phyloP scores from a whole-genome alignment of 1,140 invertebrate species.

The Diorhabda sublineata region DNA sequence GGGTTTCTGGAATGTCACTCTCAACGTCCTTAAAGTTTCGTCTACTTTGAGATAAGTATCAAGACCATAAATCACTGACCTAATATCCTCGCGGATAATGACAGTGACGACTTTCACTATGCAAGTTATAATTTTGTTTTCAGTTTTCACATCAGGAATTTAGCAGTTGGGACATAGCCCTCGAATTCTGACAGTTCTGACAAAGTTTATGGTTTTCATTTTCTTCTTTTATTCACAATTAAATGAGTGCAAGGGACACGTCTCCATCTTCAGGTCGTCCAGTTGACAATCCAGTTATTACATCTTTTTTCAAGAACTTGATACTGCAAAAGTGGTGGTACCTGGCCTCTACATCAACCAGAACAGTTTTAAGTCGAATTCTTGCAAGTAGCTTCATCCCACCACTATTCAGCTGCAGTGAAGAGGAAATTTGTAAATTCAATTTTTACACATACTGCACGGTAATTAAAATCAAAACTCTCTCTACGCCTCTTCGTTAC shows the following conservation, averaged over 20 bases:
- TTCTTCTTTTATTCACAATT: not conserved
- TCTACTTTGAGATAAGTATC: slow-evolving; percentile 6
- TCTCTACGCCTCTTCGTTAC: too few species aligned
- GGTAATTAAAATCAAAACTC: too few species aligned
- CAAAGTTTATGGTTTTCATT: slow-evolving; percentile 5
- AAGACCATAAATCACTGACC: slow-evolving; percentile 6
- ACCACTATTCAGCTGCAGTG: too few species aligned
- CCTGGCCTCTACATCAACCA: not conserved
- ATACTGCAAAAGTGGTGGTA: slow-evolving; percentile 2
- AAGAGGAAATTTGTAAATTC: too few species aligned
- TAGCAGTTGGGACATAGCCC: not conserved
- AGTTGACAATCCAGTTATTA: not conserved
- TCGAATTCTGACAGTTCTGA: not conserved
- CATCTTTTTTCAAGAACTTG: not conserved
- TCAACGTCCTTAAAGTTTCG: slow-evolving; percentile 1
- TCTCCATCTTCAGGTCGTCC: too few species aligned
- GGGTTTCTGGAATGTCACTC: slow-evolving; percentile 8
- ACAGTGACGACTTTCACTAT: slow-evolving; percentile 1
- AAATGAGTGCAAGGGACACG: not conserved
- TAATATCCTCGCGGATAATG: slow-evolving; percentile 7
- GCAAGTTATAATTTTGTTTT: not conserved
- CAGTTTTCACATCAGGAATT: not conserved
- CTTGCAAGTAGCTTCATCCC: too few species aligned
- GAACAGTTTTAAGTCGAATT: not conserved
- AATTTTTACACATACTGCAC: too few species aligned